A percentile compares a stretch with the other conserved stretches of the same genome.
Evolutionary conservation across 92 coral and sea anemone genomes (phyloP).

Genomic region (Zoanthus sansibaricus): DNA sequence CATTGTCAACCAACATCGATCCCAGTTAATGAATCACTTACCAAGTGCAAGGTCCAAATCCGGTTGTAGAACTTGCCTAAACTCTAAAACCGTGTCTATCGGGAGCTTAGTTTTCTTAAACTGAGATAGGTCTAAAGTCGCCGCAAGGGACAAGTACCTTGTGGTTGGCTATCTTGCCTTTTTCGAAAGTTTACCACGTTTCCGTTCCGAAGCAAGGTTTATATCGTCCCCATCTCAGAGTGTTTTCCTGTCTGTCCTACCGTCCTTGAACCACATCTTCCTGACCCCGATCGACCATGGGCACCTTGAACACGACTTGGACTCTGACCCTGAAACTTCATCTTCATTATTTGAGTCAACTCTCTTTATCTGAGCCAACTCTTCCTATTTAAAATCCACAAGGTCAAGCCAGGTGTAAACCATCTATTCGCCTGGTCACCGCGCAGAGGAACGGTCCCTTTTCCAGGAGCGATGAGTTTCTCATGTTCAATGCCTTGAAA

Average conservation of each 20-base stretch:
- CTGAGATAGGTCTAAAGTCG: conserved; percentile 37
- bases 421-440: no score
- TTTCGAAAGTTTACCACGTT: conserved; percentile 58
- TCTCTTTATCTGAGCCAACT: no score
- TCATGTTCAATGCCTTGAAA: conserved; percentile 26
- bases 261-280: conserved; percentile 5
- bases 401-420: no score
- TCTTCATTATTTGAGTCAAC: no score
- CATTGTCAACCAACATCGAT: conserved; percentile 46
- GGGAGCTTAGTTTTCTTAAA: conserved; percentile 33
- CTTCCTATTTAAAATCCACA: no score
- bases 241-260: conserved; percentile 43
- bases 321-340: conserved; percentile 20
- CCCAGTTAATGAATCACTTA: conserved; percentile 40
- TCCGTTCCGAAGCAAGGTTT: conserved; percentile 54
- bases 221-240: conserved; percentile 25
- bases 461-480: not conserved
- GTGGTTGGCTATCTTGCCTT: conserved; percentile 33
- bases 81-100: not conserved
- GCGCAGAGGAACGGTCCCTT: no score
- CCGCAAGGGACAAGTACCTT: conserved; percentile 51
- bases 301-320: conserved; percentile 3
- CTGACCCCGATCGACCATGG: conserved; percentile 26
- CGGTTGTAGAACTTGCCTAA: conserved; percentile 24
- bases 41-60: conserved; percentile 52